phyloP scores from a whole-genome alignment of 2,888 invertebrate species.

The Galerucella nymphaeae region DNA sequence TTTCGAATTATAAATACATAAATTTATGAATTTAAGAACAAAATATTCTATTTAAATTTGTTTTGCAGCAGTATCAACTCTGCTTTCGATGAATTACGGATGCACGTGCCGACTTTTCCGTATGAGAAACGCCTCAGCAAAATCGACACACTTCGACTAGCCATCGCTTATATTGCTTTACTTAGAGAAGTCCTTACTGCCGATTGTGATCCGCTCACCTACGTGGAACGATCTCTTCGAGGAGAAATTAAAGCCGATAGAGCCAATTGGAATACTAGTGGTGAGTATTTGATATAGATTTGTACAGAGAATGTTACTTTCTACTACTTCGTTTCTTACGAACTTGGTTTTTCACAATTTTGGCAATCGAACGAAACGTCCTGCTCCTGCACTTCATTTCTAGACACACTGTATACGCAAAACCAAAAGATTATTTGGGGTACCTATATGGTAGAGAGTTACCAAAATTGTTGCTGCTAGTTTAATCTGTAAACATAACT shows the following conservation, averaged over 20 bases:
- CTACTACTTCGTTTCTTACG: no score
- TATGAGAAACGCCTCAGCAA: slow-evolving; percentile 98
- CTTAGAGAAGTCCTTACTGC: slow-evolving; percentile 89
- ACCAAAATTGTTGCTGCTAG: no score
- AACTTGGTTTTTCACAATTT: no score
- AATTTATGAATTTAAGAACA: neutral
- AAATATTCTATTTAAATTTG: slow-evolving; percentile 49
- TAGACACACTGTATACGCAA: no score
- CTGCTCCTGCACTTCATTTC: no score
- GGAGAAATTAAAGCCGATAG: slow-evolving; percentile 90
- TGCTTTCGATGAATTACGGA: slow-evolving; percentile 97
- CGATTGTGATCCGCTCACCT: slow-evolving; percentile 91
- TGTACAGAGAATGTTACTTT: no score
- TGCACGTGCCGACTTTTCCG: slow-evolving; percentile 98
- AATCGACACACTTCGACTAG: slow-evolving; percentile 96
- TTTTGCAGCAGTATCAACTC: slow-evolving; percentile 94
- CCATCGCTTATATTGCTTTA: slow-evolving; percentile 97
- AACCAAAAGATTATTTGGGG: no score
- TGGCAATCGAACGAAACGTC: no score
- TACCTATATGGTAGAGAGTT: no score
- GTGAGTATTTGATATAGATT: slow-evolving; percentile 67
- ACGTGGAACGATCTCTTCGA: slow-evolving; percentile 91
- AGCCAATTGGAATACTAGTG: slow-evolving; percentile 96
- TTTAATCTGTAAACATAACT: no score
- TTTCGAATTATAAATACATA: neutral